Evolutionary conservation across 1,140 invertebrate species (phyloP), one percentile per base, ranked within the genome.

Genomic region (Magallana ariakensis): DNA sequence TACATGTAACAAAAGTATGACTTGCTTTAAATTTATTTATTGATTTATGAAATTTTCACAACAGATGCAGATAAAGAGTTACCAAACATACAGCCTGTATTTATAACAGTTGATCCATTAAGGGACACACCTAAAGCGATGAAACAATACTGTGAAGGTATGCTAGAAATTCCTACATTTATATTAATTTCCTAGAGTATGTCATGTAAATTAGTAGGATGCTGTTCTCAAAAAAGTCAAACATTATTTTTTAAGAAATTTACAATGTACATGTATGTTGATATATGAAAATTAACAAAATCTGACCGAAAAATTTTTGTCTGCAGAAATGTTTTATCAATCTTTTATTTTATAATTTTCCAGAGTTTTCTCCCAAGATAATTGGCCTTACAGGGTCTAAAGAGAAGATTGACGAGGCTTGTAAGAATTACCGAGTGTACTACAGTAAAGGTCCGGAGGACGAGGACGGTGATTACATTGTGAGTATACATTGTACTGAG

Each of bases 81-180:
- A 19, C 92, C 92, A n/a, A 92, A 93, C 58, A 16, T 95, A n/a
- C 96, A 97, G 91, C 98, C 99, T 8, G 92, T 99, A 87, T 99
- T 99, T 93, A 99, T 99, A 89, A 97, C 98, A 9, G 98, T 99
- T 19, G 99, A 99, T 95, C 99, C 99, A 16, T 96, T 96, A 26
- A 96, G 99, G 95, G 99, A 99, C 94, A 97, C 96, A 6, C 96
- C 97, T 81, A 96, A 96, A 91, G 95, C 97, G 80, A 97, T 99
- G 26, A 97, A 96, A 85, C 97, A 98, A 94, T 99, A 99, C 93
- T 96, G 98, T 15, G 97, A 97, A 94, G 94, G 93, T 94, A 90
- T 86, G 33, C 33, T 4, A 80, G 86, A 15, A 26, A 7, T 33
- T 62, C 15, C 8, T n/a, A n/a, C 19, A 62, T n/a, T n/a, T n/a